A percentile compares a stretch with the other conserved stretches of the same genome.
Conservation (phyloP, 2,113 vertebrate species). For the Rhinoderma darwinii region DNA sequence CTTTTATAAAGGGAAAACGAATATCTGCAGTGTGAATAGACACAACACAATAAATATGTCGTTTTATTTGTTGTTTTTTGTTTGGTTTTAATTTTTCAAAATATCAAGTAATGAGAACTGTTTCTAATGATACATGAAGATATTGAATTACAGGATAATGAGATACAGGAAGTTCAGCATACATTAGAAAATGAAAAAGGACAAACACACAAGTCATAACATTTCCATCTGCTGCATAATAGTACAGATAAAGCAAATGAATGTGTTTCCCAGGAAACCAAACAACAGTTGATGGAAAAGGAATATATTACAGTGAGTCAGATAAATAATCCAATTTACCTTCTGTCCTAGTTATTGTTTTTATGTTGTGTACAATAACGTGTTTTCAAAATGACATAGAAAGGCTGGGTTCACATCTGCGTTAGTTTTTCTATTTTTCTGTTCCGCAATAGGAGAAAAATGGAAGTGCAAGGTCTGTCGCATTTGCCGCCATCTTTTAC, state of each 20-base stretch:
- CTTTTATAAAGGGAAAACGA: too few relatives aligned
- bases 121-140: background rate
- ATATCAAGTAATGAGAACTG: background rate
- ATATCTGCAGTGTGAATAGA: too few relatives aligned
- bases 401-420: too few relatives aligned
- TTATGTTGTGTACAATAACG: background rate
- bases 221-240: conserved; percentile 25
- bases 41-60: background rate
- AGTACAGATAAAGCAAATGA: background rate
- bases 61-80: background rate
- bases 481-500: too few relatives aligned
- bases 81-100: background rate
- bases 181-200: conserved; percentile 20
- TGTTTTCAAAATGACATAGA: background rate
- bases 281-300: background rate
- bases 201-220: conserved; percentile 36
- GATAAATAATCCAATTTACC: conserved; percentile 24
- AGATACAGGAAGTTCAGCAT: conserved; percentile 33
- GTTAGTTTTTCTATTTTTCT: too few relatives aligned
- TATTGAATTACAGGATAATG: conserved; percentile 29
- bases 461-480: too few relatives aligned
- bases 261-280: conserved; percentile 34
- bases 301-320: background rate
- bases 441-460: too few relatives aligned
- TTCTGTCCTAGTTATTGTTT: background rate